phyloP scores from a whole-genome alignment of 2,888 invertebrate species.

The Diogma glabrata region DNA sequence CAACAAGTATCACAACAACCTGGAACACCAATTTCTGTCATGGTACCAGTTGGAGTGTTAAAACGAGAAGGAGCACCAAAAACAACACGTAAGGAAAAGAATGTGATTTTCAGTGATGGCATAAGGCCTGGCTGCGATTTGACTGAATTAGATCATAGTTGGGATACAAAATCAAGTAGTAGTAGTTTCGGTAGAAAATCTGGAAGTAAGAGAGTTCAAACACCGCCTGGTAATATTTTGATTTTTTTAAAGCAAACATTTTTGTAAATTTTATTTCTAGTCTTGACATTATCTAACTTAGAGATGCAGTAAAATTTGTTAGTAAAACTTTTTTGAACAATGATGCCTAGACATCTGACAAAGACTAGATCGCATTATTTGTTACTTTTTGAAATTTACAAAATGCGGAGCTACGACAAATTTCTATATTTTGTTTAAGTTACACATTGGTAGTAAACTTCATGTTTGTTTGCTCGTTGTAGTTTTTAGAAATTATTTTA shows the following conservation, averaged over 20 bases:
- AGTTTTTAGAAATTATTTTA: too few species aligned
- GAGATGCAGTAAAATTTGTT: too few species aligned
- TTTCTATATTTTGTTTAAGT: too few species aligned
- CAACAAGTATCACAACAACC: conserved; percentile 47
- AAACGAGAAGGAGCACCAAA: conserved; percentile 44
- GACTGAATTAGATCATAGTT: conserved; percentile 60
- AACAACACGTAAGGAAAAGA: conserved; percentile 47
- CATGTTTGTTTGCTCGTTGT: too few species aligned
- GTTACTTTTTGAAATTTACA: too few species aligned
- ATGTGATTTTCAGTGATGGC: conserved; percentile 82
- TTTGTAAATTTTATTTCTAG: neutral
- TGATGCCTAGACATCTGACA: too few species aligned
- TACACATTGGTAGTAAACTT: too few species aligned
- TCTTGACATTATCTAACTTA: too few species aligned
- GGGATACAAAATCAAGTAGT: conserved; percentile 37
- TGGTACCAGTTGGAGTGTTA: conserved; percentile 74
- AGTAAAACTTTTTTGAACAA: too few species aligned
- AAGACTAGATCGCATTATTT: too few species aligned
- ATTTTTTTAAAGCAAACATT: conserved; percentile 2
- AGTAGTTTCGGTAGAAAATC: neutral
- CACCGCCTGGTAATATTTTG: conserved; percentile 25
- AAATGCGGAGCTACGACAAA: too few species aligned
- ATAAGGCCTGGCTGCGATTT: conserved; percentile 79
- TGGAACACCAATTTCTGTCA: conserved; percentile 54
- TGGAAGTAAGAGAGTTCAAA: conserved; percentile 28